Percentiles rank a stretch among this genome's conserved stretches.
Evolutionary conservation across 2,797 vertebrate genomes (phyloP).

Genomic region (Lophotriccus pileatus): DNA sequence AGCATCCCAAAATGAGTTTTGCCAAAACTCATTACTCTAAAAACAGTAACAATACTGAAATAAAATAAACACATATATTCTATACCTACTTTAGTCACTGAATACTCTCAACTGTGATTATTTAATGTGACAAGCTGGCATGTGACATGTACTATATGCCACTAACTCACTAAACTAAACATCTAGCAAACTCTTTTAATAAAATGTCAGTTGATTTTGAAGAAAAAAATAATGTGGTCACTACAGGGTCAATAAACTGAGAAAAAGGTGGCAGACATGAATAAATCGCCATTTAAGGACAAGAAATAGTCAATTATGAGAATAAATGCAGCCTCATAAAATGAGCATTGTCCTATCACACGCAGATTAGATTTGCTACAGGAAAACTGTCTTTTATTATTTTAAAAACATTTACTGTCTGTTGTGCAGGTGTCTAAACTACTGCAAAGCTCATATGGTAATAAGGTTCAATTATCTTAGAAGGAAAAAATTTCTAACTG

Average conservation of each 20-base stretch:
- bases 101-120: not conserved
- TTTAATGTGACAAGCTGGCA: not conserved
- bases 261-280: constrained; percentile 44
- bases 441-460: not conserved
- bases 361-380: constrained; percentile 7
- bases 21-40: not conserved
- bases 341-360: not conserved
- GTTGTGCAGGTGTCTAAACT: not conserved
- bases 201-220: constrained; percentile 60
- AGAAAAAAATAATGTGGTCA: constrained; percentile 49
- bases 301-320: constrained; percentile 63
- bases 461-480: not conserved
- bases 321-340: constrained; percentile 23
- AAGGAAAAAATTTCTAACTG: not conserved
- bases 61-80: not conserved
- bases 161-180: constrained; percentile 8
- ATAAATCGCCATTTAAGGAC: constrained; percentile 68
- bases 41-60: not conserved
- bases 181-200: constrained; percentile 51
- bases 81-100: not conserved
- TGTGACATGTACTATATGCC: not conserved
- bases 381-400: not conserved
- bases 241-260: constrained; percentile 20
- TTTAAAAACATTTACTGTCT: not conserved
- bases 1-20: not conserved